Base-by-base conservation (phyloP, 1,140 invertebrate species). In the Drosophila ercepeae region DNA sequence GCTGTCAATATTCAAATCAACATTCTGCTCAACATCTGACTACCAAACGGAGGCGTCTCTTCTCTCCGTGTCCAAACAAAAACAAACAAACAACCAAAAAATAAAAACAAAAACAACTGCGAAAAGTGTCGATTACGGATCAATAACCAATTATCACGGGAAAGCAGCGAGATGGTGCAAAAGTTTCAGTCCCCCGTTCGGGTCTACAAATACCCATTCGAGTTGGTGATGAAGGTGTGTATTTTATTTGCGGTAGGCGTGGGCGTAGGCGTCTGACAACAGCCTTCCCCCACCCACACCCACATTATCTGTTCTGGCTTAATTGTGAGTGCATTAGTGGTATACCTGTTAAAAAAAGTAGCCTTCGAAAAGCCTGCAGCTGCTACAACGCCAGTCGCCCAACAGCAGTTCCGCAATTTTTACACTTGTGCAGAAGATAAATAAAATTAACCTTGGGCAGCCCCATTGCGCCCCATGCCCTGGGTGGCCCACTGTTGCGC, bases 181-280 rank as follows among this genome's bases (percentile, higher is more conserved):
- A 97, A 98, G 91, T 99, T 98, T 92, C 96, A 98, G 90, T 98
- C 97, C 60, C 97, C 98, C 71, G 96, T 99, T 3, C 94, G 98
- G 93, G 97, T 99, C 55, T 99, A 99, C 93, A 99, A 99, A 92
- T 96, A 97, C 92, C 97, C 98, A 25, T 99, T 99, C 92, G 97
- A 99, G 92, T 94, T 99, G 84, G 97, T 99, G 51, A 99, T 99
- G 98, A 95, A 95, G 93, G 98, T 98, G 93, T 95, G 96, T 96
- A 91, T 79, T 50, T 67, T 68, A 68, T 81, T 75, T 76, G 72
- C 67, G 54, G 49, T 53, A 60, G 69, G 25, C 34, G 54, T 65
- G 60, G 63, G 63, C 63, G 63, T 65, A 3, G 25, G 25, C 25
- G 25, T 27, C 5, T 4, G 29, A 0, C 29, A 32, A 2, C 27